Evolutionary conservation across 2,888 invertebrate species (phyloP), one percentile per base, ranked within the genome.

Genomic region (Eledone cirrhosa): DNA sequence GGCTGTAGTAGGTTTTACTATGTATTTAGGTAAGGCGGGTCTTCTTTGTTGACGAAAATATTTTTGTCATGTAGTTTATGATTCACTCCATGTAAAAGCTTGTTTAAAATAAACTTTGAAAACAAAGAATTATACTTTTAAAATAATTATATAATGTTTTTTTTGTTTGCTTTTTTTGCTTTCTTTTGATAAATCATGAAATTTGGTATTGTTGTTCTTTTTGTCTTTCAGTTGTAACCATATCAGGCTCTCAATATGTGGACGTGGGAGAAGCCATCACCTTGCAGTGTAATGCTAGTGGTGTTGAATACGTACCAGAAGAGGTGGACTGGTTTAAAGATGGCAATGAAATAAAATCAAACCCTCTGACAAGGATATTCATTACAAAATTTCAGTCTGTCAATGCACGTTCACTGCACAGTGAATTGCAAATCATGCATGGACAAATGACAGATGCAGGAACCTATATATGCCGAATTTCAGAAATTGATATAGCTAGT

Each of bases 251-350:
- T 27, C 84, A 85, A 47, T 88, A 85, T 77, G 86, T 89, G 72
- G 88, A 88, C 78, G 81, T 83, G n/a, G 88, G 88, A 0, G 85
- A 86, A 24, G 76, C 82, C 24, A 84, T 89, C 19, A 80, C 82
- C 33, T 82, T 89, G 63, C 81, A 83, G 75, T 89, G 89, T 81
- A 89, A 89, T 80, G 88, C 88, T 24, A 87, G 88, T 5, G 89
- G 88, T 8, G 87, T 87, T 47, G 86, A 87, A 27, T 85, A 86
- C 63, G 85, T 87, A 7, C 89, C 89, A 11, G 87, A 87, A 47
- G 86, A 88, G 79, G 86, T 89, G 69, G 86, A 87, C 80, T 89
- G 89, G 89, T 88, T 87, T 81, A 86, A 86, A 78, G 84, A 88
- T 77, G 88, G 88, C n/a, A 81, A 85, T 79, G 84, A 85, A 80